Percentiles rank a stretch among this genome's conserved stretches.
phyloP scores from a whole-genome alignment of 2,888 invertebrate species.

The Lutraria lutraria region DNA sequence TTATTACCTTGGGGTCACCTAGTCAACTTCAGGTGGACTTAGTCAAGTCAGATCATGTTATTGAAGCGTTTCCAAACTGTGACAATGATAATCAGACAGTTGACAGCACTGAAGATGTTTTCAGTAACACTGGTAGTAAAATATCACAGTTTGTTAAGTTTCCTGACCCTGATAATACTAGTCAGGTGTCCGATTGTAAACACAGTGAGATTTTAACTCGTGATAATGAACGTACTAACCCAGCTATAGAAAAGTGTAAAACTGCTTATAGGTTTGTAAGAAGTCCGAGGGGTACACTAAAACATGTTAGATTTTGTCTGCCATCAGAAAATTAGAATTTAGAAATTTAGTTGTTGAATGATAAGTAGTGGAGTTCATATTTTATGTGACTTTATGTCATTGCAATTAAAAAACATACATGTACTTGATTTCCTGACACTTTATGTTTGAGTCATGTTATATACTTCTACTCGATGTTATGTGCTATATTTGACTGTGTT shows the following conservation, averaged over 20 bases:
- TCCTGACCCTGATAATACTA: background rate
- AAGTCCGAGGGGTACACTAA: constrained; percentile 42
- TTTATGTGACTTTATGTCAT: too few relatives aligned
- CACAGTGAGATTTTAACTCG: background rate
- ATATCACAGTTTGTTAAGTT: background rate
- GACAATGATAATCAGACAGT: background rate
- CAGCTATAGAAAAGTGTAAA: background rate
- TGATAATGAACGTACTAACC: background rate
- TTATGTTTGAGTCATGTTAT: too few relatives aligned
- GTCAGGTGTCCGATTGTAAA: background rate
- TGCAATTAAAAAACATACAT: too few relatives aligned
- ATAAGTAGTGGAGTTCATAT: background rate
- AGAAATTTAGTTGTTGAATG: background rate
- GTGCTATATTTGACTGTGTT: background rate
- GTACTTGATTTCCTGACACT: too few relatives aligned
- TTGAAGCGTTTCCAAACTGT: background rate
- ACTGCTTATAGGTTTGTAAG: constrained; percentile 24
- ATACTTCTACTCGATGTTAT: too few relatives aligned
- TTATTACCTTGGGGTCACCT: constrained; percentile 26
- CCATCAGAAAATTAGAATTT: constrained; percentile 6
- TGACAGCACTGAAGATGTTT: background rate
- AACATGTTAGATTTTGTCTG: constrained; percentile 45
- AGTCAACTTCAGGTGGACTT: background rate
- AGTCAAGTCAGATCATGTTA: background rate
- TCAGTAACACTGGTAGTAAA: background rate